Evolutionary conservation across 1,140 invertebrate genomes (phyloP).

Genomic region (Glomeris maerens): DNA sequence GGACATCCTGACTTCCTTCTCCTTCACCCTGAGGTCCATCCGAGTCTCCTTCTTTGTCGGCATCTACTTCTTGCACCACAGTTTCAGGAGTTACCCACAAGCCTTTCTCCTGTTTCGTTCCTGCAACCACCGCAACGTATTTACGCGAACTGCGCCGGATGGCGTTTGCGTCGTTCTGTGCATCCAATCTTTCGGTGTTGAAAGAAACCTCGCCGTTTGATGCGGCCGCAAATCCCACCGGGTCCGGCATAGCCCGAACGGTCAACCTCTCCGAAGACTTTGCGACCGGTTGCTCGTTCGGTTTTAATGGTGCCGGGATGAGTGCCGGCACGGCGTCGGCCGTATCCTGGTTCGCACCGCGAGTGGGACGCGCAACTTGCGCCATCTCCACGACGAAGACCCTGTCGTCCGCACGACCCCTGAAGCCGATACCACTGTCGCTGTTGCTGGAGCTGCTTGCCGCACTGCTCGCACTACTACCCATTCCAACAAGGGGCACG

Average conservation of each 20-base stretch:
- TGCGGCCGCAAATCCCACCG: constrained; percentile 20
- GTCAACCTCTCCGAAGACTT: constrained; percentile 26
- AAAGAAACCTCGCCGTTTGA: constrained; percentile 7
- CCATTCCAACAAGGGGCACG: too few relatives aligned
- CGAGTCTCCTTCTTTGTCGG: too few relatives aligned
- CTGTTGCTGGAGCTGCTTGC: constrained; percentile 71
- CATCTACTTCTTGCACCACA: constrained; percentile 3
- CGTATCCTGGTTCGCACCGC: neutral
- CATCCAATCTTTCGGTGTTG: neutral
- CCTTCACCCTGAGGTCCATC: constrained; percentile 15
- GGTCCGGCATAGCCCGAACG: constrained; percentile 38
- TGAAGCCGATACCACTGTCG: constrained; percentile 85
- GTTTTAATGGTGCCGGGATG: constrained; percentile 10
- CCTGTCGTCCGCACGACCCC: constrained; percentile 45
- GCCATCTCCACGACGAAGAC: constrained; percentile 63
- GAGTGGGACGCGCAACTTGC: neutral
- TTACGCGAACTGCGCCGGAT: neutral
- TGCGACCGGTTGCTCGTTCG: neutral
- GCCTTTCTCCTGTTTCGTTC: neutral
- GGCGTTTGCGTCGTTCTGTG: too few relatives aligned
- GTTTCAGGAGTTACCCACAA: neutral
- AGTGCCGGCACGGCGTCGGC: neutral
- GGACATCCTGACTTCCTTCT: constrained; percentile 23
- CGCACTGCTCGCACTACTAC: constrained; percentile 40
- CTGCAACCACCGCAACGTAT: neutral